A percentile compares a stretch with the other conserved stretches of the same genome.
phyloP scores from a whole-genome alignment of 1,140 invertebrate genomes.

The Solenopsis invicta region DNA sequence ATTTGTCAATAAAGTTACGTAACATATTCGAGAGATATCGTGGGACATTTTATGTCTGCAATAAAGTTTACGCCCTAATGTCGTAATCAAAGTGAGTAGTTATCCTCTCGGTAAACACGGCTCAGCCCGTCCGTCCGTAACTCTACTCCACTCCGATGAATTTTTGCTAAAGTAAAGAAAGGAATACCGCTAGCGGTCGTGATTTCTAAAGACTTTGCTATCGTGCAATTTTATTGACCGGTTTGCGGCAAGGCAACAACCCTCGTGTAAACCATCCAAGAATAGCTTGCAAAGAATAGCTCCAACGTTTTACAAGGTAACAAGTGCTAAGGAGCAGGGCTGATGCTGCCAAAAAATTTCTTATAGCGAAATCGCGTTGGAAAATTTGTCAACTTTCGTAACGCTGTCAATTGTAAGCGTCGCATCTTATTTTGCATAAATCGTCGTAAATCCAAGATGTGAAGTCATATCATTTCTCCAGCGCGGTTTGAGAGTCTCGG shows the following conservation, averaged over 20 bases:
- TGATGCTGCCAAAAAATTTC: neutral
- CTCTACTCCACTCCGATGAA: neutral
- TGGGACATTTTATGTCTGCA: neutral
- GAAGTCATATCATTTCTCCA: neutral
- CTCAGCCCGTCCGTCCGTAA: neutral
- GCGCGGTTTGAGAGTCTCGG: neutral
- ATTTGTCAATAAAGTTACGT: neutral
- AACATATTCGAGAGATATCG: neutral
- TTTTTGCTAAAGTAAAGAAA: neutral
- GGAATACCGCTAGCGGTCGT: neutral
- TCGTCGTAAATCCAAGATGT: neutral
- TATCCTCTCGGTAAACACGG: slow-evolving; percentile 8
- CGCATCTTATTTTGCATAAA: neutral
- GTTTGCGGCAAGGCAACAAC: slow-evolving; percentile 48
- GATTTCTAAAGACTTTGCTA: slow-evolving; percentile 11
- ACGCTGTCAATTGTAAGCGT: neutral
- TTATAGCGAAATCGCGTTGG: neutral
- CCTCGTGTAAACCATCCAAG: slow-evolving; percentile 20
- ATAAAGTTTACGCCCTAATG: slow-evolving; percentile 44
- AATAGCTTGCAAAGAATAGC: slow-evolving; percentile 55
- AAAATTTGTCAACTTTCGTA: neutral
- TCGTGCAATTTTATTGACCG: slow-evolving; percentile 54
- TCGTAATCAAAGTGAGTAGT: slow-evolving; percentile 19
- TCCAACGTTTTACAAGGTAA: neutral
- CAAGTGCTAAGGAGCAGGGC: neutral